Base-by-base conservation (phyloP, 2,797 vertebrate genomes). In the Gallinago stenura region DNA sequence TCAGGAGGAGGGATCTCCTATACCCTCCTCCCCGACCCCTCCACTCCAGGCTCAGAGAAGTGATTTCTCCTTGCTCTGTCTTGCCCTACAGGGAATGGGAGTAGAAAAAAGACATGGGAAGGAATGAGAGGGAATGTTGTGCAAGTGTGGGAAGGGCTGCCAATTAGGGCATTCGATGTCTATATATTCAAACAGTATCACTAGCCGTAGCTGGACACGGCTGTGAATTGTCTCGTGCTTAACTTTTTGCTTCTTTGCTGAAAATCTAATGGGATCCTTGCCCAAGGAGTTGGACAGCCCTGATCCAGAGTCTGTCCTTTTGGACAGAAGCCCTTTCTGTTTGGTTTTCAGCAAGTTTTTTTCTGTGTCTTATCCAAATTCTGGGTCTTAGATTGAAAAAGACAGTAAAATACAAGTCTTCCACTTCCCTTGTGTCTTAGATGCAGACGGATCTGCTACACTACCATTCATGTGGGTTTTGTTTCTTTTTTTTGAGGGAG, bases 401-500 rank as follows among this genome's bases (percentile, higher is more conserved):
- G 18, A 54, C n/a, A 76, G 18, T 26, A 75, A 43, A 84, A 71
- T 28, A 20, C 57, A 76, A 37, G 16, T n/a, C 28, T 50, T 60
- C 21, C 31, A 26, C 15, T 24, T 51, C 62, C 51, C 10, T 13
- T 3, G 10, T 56, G 26, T 41, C 33, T 46, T 75, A 8, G 8
- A 15, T 60, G 25, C 24, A 60, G 8, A 30, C 31, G 31, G 33
- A 20, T 65, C 88, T 64, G 26, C 30, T 41, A 22, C 4, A 5
- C 4, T 43, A 18, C 9, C 2, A 22, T 54, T 33, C 28, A 4
- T 12, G 6, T 5, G 3, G 7, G 7, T 62, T 18, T 3, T 6
- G 15, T 10, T 8, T 9, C 1, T 19, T 17, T n/a, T 33, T 20
- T n/a, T 2, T 1, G 6, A 2, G 4, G 17, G 21, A 5, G 4